Evolutionary conservation across 2,888 invertebrate genomes (phyloP).

Genomic region (Caenorhabditis afra): DNA sequence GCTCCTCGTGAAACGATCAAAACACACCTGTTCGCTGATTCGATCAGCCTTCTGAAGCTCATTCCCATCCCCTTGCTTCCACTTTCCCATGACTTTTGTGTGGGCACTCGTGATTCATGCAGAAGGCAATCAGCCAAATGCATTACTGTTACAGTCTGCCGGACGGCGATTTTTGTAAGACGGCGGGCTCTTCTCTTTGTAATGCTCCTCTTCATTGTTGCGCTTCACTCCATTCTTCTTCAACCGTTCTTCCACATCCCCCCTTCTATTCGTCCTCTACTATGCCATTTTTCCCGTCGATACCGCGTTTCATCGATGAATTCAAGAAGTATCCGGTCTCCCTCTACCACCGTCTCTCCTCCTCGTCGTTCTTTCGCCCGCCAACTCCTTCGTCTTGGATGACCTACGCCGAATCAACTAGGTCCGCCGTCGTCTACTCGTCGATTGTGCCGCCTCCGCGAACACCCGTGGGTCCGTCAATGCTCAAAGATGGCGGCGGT

Average conservation of each 20-base stretch:
- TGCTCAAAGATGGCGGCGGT: constrained; percentile 40
- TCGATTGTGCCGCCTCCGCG: constrained; percentile 59
- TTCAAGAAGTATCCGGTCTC: constrained; percentile 31
- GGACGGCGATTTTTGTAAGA: too few species aligned
- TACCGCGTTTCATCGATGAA: neutral
- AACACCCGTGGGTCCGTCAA: constrained; percentile 49
- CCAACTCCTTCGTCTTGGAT: constrained; percentile 18
- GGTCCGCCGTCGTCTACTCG: constrained; percentile 40
- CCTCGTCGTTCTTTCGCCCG: neutral
- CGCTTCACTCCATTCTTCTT: too few species aligned
- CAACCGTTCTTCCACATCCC: too few species aligned
- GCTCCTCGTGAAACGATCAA: constrained; percentile 4
- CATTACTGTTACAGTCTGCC: too few species aligned
- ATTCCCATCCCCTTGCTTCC: too few species aligned
- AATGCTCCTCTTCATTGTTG: too few species aligned
- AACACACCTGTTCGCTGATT: constrained; percentile 14
- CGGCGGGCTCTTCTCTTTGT: too few species aligned
- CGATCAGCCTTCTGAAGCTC: too few species aligned
- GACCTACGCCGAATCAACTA: constrained; percentile 58
- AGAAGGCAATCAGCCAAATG: too few species aligned
- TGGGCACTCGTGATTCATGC: too few species aligned
- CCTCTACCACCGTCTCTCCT: neutral
- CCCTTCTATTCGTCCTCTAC: too few species aligned
- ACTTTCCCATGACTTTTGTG: too few species aligned
- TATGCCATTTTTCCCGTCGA: neutral